phyloP scores from a whole-genome alignment of 2,888 invertebrate species.

The Orthosia gracilis region DNA sequence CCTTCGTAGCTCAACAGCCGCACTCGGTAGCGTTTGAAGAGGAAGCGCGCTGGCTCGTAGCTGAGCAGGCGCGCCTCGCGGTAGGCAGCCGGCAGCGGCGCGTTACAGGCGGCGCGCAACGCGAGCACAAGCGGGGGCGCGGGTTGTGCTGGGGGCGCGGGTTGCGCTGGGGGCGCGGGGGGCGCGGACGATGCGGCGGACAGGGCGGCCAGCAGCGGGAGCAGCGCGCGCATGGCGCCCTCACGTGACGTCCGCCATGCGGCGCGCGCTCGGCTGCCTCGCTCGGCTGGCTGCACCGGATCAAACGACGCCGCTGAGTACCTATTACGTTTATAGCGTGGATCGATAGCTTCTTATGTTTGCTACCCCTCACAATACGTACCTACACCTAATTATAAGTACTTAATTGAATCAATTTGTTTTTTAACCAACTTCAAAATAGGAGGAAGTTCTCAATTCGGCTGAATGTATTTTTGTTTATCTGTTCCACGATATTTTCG shows the following conservation, averaged over 20 bases:
- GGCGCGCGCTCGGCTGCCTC: constrained; percentile 67
- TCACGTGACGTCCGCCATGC: constrained; percentile 70
- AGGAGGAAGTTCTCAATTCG: neutral
- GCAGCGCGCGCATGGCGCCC: constrained; percentile 79
- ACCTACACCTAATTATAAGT: neutral
- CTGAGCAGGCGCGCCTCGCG: constrained; percentile 53
- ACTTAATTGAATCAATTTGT: neutral
- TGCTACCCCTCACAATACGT: neutral
- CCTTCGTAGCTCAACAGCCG: constrained; percentile 71
- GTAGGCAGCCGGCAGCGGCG: constrained; percentile 66
- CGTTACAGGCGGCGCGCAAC: constrained; percentile 77
- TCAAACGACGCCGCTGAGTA: constrained; percentile 70
- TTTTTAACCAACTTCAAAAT: neutral
- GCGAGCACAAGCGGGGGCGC: constrained; percentile 72
- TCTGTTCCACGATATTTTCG: neutral
- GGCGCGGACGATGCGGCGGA: constrained; percentile 61
- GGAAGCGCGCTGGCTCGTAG: constrained; percentile 55
- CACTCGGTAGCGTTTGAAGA: constrained; percentile 34
- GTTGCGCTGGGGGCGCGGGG: constrained; percentile 11
- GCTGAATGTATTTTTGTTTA: neutral
- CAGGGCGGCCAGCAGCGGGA: constrained; percentile 71
- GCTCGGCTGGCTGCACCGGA: constrained; percentile 73
- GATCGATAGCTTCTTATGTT: constrained; percentile 40
- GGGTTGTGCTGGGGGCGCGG: constrained; percentile 5
- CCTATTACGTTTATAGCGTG: constrained; percentile 49